Base-by-base conservation (phyloP, 2,113 vertebrate species). In the Engraulis encrasicolus region DNA sequence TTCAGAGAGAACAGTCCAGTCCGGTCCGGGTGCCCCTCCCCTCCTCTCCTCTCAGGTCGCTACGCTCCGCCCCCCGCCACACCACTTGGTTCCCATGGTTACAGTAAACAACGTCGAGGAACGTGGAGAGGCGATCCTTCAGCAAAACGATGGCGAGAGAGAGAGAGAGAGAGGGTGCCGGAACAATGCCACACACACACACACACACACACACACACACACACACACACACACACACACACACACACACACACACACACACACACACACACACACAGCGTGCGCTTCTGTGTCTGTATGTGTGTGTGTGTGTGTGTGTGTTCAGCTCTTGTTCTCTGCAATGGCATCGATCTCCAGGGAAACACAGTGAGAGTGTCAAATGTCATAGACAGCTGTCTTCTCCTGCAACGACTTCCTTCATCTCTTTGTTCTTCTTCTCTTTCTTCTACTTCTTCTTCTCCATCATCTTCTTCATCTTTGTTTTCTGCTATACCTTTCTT, bases 281-380 rank as follows among this genome's bases (percentile, higher is more conserved):
- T 61, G 38, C 31, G 27, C 31, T 23, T 61, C 38, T 45, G 81
- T 81, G 71, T 85, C 45, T 78, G 37, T 50, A 48, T 81, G 48
- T 58, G 81, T 83, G 79, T 88, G 54, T 80, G 31, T 50, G 54
- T 81, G 48, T 74, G 11, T 23, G 36, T 23, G 6, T 12, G 81
- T 83, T 58, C 58, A 77, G 27, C 66, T 74, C 31, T 74, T 14
- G 27, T 74, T 31, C 27, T 36, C 66, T 74, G 66, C 27, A 14
- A 14, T 12, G 66, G 40, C 4, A 9, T 3, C 4, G 40, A 9
- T 91, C 80, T 2, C 88, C 91, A 89, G 89, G 88, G 90, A 74
- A 95, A 95, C 96, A 95, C 94, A 94, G 94, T 95, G 93, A 92
- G 92, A 87, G 92, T 94, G n/a, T n/a, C n/a, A n/a, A n/a, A n/a